These are phyloP conservation scores for Xestoiulus laeticollis DNA, from an alignment of 2,888 invertebrate genomes.

Conservation along the genomic window DNA sequence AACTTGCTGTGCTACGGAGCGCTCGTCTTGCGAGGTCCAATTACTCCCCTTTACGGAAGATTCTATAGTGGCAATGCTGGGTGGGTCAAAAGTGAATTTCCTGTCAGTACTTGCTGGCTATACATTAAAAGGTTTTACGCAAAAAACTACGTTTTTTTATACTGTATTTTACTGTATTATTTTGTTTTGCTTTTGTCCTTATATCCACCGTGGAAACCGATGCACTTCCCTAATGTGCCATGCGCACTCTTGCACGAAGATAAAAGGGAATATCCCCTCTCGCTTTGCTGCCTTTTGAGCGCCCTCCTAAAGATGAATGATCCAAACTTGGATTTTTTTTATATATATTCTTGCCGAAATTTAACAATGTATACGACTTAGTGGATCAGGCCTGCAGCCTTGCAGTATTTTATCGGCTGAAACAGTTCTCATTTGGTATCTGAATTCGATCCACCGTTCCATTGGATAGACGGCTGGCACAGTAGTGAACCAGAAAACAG, in stretches of 20 bases:
- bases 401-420: not conserved
- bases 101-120: no score
- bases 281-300: not conserved
- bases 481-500: not conserved
- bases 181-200: not conserved
- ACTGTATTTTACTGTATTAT: no score
- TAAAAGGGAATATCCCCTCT: not conserved
- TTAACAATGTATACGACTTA: not conserved
- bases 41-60: no score
- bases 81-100: no score
- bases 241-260: conserved; percentile 13
- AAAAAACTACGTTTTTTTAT: no score
- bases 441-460: not conserved
- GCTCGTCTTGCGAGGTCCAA: no score
- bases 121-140: no score
- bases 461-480: not conserved
- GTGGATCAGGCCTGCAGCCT: not conserved
- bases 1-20: no score
- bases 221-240: not conserved
- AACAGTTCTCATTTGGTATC: not conserved
- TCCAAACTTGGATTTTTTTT: not conserved
- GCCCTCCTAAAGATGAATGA: not conserved
- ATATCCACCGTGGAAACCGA: not conserved
- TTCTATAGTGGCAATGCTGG: no score
- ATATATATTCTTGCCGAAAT: no score